These are phyloP conservation scores for Acanthaster planci DNA, from an alignment of 35 echinoderm and acorn worm species.

Conservation along the genomic window DNA sequence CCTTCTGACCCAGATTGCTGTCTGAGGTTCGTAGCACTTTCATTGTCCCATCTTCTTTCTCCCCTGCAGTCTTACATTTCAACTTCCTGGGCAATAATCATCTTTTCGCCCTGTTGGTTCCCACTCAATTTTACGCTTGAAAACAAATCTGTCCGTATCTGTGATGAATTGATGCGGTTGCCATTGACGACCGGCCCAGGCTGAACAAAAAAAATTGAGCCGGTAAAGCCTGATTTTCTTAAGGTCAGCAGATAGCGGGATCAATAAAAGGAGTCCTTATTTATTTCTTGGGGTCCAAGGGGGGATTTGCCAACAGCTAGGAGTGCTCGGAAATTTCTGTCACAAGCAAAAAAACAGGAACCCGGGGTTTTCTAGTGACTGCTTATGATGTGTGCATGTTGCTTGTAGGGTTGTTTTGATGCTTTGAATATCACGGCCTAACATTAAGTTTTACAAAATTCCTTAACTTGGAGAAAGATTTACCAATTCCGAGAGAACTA, in stretches of 20 bases:
- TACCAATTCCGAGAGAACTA: no score
- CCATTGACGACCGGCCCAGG: not conserved
- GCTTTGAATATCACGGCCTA: no score
- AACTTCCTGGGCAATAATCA: conserved; percentile 31
- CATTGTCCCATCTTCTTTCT: not conserved
- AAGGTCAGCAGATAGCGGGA: conserved; percentile 18
- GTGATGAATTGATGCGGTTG: conserved; percentile 31
- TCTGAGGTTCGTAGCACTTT: conserved; percentile 15
- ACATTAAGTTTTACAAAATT: no score
- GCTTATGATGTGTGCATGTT: no score
- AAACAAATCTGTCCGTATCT: conserved; percentile 33
- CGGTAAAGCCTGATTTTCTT: conserved; percentile 29
- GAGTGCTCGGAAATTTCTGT: not conserved
- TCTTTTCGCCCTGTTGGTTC: conserved; percentile 30
- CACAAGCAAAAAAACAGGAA: conserved; percentile 1
- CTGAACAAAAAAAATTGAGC: not conserved
- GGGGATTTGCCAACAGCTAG: conserved; percentile 3
- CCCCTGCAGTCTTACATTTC: conserved; percentile 21
- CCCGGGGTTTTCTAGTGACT: not conserved
- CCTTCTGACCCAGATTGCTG: conserved; percentile 4
- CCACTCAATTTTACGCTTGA: conserved; percentile 29
- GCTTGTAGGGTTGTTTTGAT: no score
- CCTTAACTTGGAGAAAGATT: no score
- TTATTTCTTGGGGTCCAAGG: not conserved
- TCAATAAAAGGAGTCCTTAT: not conserved